Evolutionary conservation across 2,888 invertebrate species (phyloP), one percentile per base, ranked within the genome.

Genomic region (Luffia ferchaultella): DNA sequence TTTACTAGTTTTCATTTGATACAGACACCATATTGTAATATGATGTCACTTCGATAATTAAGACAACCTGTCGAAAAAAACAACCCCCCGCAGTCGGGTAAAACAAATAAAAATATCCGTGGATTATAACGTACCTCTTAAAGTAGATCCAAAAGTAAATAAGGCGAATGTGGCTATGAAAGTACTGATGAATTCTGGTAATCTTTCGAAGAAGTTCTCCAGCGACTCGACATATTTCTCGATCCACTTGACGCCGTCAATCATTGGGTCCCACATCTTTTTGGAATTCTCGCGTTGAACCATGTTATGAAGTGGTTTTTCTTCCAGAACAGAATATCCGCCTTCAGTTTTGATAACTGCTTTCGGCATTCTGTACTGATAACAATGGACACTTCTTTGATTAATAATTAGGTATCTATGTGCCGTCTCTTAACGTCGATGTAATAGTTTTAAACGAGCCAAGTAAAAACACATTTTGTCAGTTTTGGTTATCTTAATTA

Each of bases 61-160:
- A n/a, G n/a, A n/a, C n/a, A n/a, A n/a, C n/a, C n/a, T n/a, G n/a
- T n/a, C n/a, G n/a, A n/a, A n/a, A n/a, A n/a, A n/a, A n/a, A n/a
- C n/a, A n/a, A n/a, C n/a, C n/a, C n/a, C n/a, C n/a, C n/a, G n/a
- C n/a, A n/a, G n/a, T n/a, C n/a, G n/a, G n/a, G n/a, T n/a, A n/a
- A n/a, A n/a, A n/a, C n/a, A n/a, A n/a, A n/a, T n/a, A n/a, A n/a
- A n/a, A n/a, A n/a, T n/a, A n/a, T n/a, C n/a, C n/a, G n/a, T n/a
- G n/a, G n/a, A n/a, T n/a, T n/a, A n/a, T n/a, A 12, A 62, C 60
- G 57, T 65, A 89, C 89, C 89, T 76, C 88, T 83, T 42, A 89
- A 72, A 0, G 88, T 87, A 9, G 89, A 77, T 48, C 89, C 90
- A 44, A 90, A 76, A 15, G 86, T 74, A 62, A 89, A 89, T 18